Percentiles rank a stretch among this genome's conserved stretches.
phyloP scores from a whole-genome alignment of 2,797 vertebrate species.

The Emys orbicularis region DNA sequence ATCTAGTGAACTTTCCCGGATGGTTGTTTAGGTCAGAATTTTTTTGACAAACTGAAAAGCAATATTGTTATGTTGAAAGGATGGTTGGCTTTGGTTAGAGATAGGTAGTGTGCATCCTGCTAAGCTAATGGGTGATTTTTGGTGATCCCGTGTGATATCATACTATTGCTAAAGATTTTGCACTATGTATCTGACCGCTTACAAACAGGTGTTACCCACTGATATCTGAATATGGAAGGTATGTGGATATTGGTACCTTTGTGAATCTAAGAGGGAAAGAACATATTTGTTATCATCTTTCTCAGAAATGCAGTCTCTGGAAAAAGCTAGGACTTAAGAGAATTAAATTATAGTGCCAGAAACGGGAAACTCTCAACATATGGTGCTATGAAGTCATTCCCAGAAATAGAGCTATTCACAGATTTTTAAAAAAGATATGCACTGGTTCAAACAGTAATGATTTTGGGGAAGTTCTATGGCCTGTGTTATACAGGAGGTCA shows the following conservation, averaged over 20 bases:
- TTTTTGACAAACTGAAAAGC: background rate
- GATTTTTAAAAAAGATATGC: background rate
- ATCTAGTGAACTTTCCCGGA: background rate
- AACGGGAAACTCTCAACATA: slow-evolving; percentile 1
- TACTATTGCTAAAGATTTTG: background rate
- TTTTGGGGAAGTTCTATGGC: background rate
- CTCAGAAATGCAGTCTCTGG: background rate
- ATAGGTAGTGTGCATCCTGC: rapidly evolving
- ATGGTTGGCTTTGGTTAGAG: background rate
- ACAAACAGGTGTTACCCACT: background rate
- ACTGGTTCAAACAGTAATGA: background rate
- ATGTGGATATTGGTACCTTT: background rate
- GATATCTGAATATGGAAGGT: background rate
- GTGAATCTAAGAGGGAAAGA: background rate
- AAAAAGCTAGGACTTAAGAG: background rate
- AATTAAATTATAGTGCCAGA: background rate
- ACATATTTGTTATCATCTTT: background rate
- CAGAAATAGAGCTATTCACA: background rate
- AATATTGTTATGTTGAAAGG: background rate
- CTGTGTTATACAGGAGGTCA: background rate
- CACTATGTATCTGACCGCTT: background rate
- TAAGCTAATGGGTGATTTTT: background rate
- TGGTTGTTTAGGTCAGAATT: background rate
- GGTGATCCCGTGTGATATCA: background rate
- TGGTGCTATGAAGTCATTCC: background rate